Evolutionary conservation across 1,140 invertebrate genomes (phyloP).

Genomic region (Cyphomyrmex costatus): DNA sequence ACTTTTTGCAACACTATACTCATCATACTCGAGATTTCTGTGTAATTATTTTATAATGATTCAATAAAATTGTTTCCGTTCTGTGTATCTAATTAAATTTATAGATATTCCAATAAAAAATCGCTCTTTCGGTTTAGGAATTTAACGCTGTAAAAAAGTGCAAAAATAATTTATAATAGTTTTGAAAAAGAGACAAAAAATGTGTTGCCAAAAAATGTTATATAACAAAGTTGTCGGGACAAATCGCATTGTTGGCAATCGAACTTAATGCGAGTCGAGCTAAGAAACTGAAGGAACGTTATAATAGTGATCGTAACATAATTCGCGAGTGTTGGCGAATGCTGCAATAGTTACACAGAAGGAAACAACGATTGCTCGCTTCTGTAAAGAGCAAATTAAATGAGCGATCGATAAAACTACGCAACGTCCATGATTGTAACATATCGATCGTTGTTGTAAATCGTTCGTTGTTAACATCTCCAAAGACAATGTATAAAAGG

Average conservation of each 20-base stretch:
- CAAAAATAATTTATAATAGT: not conserved
- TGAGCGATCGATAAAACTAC: conserved; percentile 27
- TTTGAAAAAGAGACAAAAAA: not conserved
- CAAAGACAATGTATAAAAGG: conserved; percentile 47
- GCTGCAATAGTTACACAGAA: conserved; percentile 39
- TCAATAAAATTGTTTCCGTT: too few species aligned
- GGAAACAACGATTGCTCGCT: conserved; percentile 43
- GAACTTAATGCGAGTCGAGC: conserved; percentile 20
- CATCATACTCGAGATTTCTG: too few species aligned
- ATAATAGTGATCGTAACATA: conserved; percentile 1
- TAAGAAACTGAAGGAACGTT: conserved; percentile 7
- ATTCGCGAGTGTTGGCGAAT: conserved; percentile 16
- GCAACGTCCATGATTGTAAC: conserved; percentile 39
- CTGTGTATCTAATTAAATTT: too few species aligned
- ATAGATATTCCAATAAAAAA: too few species aligned
- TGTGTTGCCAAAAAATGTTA: not conserved
- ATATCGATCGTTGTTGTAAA: conserved; percentile 2
- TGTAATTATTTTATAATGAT: too few species aligned
- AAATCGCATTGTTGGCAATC: conserved; percentile 33
- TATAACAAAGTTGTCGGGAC: not conserved
- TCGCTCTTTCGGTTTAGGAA: too few species aligned
- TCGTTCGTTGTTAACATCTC: conserved; percentile 23
- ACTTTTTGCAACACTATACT: too few species aligned
- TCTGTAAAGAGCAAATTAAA: not conserved
- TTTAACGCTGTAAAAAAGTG: not conserved